Evolutionary conservation across 2,797 vertebrate species (phyloP), one percentile per base, ranked within the genome.

Genomic region (Austrolebias charrua): DNA sequence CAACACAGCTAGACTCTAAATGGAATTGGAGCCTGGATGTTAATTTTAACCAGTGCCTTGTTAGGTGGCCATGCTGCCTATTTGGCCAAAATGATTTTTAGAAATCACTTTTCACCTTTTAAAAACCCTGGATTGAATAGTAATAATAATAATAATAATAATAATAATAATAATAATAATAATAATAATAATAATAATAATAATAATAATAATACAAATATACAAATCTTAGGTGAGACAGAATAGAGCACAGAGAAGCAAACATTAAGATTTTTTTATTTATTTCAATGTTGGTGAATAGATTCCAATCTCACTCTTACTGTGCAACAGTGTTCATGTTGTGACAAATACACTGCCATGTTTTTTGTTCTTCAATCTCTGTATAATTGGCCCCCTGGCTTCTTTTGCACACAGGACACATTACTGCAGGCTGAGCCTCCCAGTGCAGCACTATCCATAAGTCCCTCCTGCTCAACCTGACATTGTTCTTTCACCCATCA

Each of bases 351-450:
- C 70, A 83, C 62, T 77, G 76, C 62, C 35, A 29, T 73, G 44
- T 63, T 24, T 58, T 74, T 77, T 87, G 72, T 84, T 55, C 49
- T 59, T 76, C 42, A 4, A 15, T 75, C 65, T 87, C 60, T 71
- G 56, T 62, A 66, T 81, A 79, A 81, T 82, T 81, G 72, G 70
- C 70, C 73, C 53, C 68, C 69, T 71, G 55, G 55, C 55, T 78
- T 59, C 53, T 78, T 69, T 82, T 74, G 1, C 71, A 76, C 56
- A 66, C 49, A 43, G 49, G 18, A 62, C 63, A 69, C 60, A 80
- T 81, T 77, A 69, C 73, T 74, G 66, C 42, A 55, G 58, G 46
- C 62, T 62, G 48, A 46, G 60, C 55, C 71, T 63, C 68, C 58
- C 63, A 68, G 54, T 75, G 65, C 52, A 48, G 46, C 51, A 44